Percentiles rank a stretch among this genome's conserved stretches.
phyloP scores from a whole-genome alignment of 2,888 invertebrate genomes.

The Petrolisthes cinctipes region DNA sequence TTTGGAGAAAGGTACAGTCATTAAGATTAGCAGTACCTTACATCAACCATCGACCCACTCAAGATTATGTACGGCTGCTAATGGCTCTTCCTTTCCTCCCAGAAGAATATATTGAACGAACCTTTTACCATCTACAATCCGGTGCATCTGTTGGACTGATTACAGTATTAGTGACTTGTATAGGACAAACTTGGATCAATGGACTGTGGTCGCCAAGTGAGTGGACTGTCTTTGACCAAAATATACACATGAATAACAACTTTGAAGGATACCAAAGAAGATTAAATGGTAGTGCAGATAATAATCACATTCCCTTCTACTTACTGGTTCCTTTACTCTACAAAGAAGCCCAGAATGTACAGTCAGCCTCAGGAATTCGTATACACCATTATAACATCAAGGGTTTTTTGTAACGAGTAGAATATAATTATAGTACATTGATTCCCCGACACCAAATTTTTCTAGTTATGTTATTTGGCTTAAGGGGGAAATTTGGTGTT shows the following conservation, averaged over 20 bases:
- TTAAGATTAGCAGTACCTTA: slow-evolving; percentile 1
- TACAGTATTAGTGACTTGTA: neutral
- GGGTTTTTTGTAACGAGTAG: too few species aligned
- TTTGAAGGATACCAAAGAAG: slow-evolving; percentile 21
- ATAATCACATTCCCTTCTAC: neutral
- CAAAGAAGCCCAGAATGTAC: slow-evolving; percentile 1
- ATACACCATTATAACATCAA: too few species aligned
- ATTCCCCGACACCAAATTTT: too few species aligned
- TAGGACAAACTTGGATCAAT: slow-evolving; percentile 16
- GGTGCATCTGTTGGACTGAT: slow-evolving; percentile 10
- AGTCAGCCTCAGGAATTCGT: neutral
- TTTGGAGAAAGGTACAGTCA: neutral
- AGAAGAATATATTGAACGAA: slow-evolving; percentile 15
- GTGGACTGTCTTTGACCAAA: slow-evolving; percentile 12
- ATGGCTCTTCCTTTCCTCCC: slow-evolving; percentile 31
- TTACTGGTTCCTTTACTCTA: neutral
- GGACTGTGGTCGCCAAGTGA: slow-evolving; percentile 2
- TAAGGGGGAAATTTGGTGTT: too few species aligned
- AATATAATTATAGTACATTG: too few species aligned
- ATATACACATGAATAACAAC: neutral
- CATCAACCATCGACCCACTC: slow-evolving; percentile 8
- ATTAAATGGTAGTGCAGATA: slow-evolving; percentile 4
- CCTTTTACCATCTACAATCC: slow-evolving; percentile 14
- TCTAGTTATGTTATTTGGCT: too few species aligned
- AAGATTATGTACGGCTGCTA: neutral